Conservation (phyloP, 2,113 vertebrate species). For the Eudyptes chrysolophus region DNA sequence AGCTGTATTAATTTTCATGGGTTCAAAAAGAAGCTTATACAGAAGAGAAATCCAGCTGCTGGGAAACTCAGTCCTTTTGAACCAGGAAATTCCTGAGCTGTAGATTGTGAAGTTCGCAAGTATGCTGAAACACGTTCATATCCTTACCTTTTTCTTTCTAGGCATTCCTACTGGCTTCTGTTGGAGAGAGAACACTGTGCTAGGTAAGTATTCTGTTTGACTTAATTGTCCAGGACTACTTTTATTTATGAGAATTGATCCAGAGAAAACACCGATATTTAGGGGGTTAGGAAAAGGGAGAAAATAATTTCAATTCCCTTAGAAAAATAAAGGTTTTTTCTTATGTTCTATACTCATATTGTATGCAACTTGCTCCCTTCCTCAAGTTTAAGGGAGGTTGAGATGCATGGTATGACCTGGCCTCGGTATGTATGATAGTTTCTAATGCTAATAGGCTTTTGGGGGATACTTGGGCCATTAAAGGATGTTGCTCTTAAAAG, state of each 20-base stretch:
- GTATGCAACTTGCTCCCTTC: neutral
- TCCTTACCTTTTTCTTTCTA: neutral
- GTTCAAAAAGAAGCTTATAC: neutral
- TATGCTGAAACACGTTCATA: neutral
- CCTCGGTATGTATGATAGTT: rapidly evolving
- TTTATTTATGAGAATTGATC: neutral
- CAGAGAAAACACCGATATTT: neutral
- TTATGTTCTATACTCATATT: neutral
- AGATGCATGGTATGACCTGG: neutral
- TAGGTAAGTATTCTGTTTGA: conserved; percentile 13
- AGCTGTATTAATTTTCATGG: neutral
- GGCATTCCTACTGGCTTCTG: neutral
- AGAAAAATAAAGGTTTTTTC: neutral
- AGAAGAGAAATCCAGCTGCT: neutral
- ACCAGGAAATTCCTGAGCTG: neutral
- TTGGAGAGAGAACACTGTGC: neutral
- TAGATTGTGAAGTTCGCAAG: neutral
- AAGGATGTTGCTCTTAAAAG: neutral
- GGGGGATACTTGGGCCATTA: neutral
- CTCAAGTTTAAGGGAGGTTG: neutral
- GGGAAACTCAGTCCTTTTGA: neutral
- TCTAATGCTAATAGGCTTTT: neutral
- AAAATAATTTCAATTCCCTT: neutral
- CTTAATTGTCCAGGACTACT: neutral
- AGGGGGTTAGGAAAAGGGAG: neutral